A percentile compares a stretch with the other conserved stretches of the same genome.
These are phyloP conservation scores for Chaenodraco wilsoni DNA, from an alignment of 2,797 vertebrate species.

Conservation along the genomic window DNA sequence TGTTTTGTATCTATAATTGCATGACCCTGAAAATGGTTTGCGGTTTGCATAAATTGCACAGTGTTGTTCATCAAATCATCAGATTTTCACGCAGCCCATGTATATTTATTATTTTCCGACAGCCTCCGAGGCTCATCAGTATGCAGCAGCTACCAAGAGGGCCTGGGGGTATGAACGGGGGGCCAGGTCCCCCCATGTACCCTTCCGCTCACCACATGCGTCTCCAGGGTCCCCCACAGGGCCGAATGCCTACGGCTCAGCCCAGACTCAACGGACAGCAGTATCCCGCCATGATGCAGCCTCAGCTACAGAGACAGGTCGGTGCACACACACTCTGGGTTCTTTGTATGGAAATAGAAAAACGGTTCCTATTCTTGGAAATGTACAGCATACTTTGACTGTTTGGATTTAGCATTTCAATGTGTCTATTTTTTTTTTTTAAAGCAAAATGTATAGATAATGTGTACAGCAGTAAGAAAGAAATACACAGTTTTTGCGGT, in stretches of 20 bases:
- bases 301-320: constrained; percentile 98
- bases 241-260: constrained; percentile 89
- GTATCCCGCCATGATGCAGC: constrained; percentile 96
- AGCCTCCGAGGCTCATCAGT: constrained; percentile 99
- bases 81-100: constrained; percentile 2
- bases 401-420: not conserved
- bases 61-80: not conserved
- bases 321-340: constrained; percentile 53
- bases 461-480: constrained; percentile 5
- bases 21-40: not conserved
- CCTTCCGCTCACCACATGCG: constrained; percentile 93
- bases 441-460: constrained; percentile 20
- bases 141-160: constrained; percentile 95
- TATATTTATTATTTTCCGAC: constrained; percentile 28
- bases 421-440: constrained; percentile 7
- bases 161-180: constrained; percentile 91
- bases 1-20: not conserved
- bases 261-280: constrained; percentile 94
- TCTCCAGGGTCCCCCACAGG: constrained; percentile 86
- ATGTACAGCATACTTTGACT: constrained; percentile 9
- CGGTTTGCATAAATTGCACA: not conserved
- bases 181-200: constrained; percentile 88
- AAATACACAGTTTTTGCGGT: not conserved
- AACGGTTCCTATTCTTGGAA: not conserved
- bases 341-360: not conserved